Conservation (phyloP, 2,888 invertebrate genomes). For the Invenusta paracnida region DNA sequence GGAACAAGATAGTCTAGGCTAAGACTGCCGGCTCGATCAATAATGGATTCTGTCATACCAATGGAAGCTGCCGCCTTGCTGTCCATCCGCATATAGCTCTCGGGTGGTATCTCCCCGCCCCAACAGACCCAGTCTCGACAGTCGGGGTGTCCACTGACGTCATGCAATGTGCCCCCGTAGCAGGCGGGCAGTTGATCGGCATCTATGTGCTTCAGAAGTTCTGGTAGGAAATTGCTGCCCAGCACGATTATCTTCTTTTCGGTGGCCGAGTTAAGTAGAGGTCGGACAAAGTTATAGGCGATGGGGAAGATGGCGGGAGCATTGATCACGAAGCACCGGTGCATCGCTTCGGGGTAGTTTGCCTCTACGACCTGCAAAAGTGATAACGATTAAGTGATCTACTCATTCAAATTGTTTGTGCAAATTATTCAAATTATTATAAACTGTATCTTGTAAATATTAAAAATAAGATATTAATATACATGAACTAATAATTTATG, state of each 20-base stretch:
- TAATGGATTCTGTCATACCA: neutral
- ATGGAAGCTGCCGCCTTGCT: no score
- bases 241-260: slow-evolving; percentile 34
- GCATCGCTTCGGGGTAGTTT: slow-evolving; percentile 47
- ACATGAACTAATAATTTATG: no score
- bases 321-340: slow-evolving; percentile 45
- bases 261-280: slow-evolving; percentile 35
- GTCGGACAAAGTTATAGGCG: slow-evolving; percentile 35
- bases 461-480: no score
- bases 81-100: slow-evolving; percentile 16
- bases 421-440: no score
- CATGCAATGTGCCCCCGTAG: slow-evolving; percentile 52
- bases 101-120: slow-evolving; percentile 27
- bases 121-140: slow-evolving; percentile 47
- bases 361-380: no score
- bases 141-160: slow-evolving; percentile 52
- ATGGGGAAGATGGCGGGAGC: slow-evolving; percentile 37
- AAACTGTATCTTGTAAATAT: no score
- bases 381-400: no score
- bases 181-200: slow-evolving; percentile 52
- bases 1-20: neutral
- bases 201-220: slow-evolving; percentile 51
- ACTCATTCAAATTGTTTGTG: no score
- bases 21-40: neutral
- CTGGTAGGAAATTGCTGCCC: slow-evolving; percentile 48